Evolutionary conservation across 2,797 vertebrate species (phyloP), one percentile per base, ranked within the genome.

Genomic region (Bryconaethiops microstoma): DNA sequence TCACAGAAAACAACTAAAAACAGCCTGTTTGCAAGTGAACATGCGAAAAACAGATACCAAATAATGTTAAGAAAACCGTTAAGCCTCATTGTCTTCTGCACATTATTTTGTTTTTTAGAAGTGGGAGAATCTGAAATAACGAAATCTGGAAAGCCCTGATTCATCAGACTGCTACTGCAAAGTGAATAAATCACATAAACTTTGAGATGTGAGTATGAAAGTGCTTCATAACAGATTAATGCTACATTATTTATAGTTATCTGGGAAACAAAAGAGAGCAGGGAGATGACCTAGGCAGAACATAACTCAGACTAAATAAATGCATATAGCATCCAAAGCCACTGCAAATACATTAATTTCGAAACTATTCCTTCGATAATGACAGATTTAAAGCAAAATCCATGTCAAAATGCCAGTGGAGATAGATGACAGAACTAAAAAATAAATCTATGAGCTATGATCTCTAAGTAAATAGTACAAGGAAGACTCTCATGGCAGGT

Each of bases 291-390:
- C 50, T 72, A 83, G 74, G 55, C 48, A 52, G 52, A 65, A 77
- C 48, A 81, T 57, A n/a, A 23, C 57, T 45, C 17, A 76, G 73
- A 65, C 65, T 82, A 52, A 4, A 70, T 12, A 81, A 77, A 45
- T 77, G 60, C 63, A 73, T 71, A n/a, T 64, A 12, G 25, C 9
- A 63, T 60, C 85, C 12, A 19, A 65, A 78, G 62, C 59, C 40
- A 68, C 80, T 84, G 74, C 76, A 86, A 86, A 88, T 88, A 90
- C 87, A 92, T 91, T 91, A 80, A 88, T 84, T 78, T 77, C 81
- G 83, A 84, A 79, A 60, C 5, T 19, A 59, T 25, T 29, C 70
- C 62, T 23, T 19, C 48, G 16, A 76, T 29, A 35, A 77, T 60
- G 60, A 45, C 8, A 9, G 9, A 35, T 39, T 57, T 55, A 67